Evolutionary conservation across 2,113 vertebrate genomes (phyloP).

Genomic region (Protobothrops flavoviridis): DNA sequence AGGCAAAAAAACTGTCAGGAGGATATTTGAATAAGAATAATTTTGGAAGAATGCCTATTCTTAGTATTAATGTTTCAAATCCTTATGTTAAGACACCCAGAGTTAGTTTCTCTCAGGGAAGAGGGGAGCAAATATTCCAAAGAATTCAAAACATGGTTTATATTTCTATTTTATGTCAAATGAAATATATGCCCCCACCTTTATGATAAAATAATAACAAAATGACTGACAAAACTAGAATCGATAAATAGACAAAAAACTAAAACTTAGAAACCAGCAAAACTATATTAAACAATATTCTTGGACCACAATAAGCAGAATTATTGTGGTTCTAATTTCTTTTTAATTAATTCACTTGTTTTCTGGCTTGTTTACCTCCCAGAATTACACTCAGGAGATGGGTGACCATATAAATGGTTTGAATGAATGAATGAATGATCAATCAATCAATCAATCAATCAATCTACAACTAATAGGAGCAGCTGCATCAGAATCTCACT

Average conservation of each 20-base stretch:
- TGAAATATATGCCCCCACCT: neutral
- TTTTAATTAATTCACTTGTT: neutral
- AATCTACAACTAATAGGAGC: neutral
- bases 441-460: neutral
- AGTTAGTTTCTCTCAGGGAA: neutral
- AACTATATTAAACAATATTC: neutral
- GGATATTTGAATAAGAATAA: neutral
- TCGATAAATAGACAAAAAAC: neutral
- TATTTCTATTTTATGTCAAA: neutral
- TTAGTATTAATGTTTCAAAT: neutral
- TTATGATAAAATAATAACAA: neutral
- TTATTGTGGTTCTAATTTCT: neutral
- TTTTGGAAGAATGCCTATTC: neutral
- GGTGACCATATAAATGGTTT: neutral
- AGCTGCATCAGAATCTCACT: neutral
- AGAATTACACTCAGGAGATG: neutral
- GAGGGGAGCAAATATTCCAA: neutral
- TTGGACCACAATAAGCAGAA: neutral
- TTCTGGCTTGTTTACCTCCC: neutral
- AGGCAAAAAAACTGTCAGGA: neutral
- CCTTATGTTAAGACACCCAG: neutral
- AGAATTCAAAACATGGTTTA: neutral
- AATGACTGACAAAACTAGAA: neutral
- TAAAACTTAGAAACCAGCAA: neutral
- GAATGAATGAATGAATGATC: neutral